These are phyloP conservation scores for Nasonia giraulti DNA, from an alignment of 1,140 invertebrate species.

Conservation along the genomic window DNA sequence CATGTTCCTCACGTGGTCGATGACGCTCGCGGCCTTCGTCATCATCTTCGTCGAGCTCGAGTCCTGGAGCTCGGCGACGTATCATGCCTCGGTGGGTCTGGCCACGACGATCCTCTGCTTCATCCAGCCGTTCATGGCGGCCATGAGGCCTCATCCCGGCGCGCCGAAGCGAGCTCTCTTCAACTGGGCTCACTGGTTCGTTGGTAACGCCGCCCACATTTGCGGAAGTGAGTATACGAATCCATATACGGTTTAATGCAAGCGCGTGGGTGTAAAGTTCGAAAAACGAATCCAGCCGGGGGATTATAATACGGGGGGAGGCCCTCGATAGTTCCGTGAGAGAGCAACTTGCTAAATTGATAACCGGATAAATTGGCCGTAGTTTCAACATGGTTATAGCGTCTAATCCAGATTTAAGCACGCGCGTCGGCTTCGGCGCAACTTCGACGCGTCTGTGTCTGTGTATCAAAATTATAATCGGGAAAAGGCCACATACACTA, in stretches of 20 bases:
- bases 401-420: slow-evolving; percentile 44
- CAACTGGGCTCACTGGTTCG: slow-evolving; percentile 96
- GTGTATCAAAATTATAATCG: slow-evolving; percentile 17
- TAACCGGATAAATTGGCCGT: slow-evolving; percentile 48
- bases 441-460: background rate
- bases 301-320: background rate
- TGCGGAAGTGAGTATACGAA: slow-evolving; percentile 84
- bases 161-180: slow-evolving; percentile 88
- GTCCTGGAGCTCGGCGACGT: slow-evolving; percentile 83
- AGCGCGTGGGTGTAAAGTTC: background rate
- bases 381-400: slow-evolving; percentile 46
- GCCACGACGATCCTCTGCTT: slow-evolving; percentile 87
- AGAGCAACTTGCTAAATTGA: slow-evolving; percentile 30
- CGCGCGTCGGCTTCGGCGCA: slow-evolving; percentile 14
- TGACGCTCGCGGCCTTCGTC: slow-evolving; percentile 86
- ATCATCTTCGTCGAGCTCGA: slow-evolving; percentile 89
- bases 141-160: slow-evolving; percentile 89
- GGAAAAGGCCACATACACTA: background rate
- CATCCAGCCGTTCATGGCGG: slow-evolving; percentile 89
- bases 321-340: too few species aligned
- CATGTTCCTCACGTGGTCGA: slow-evolving; percentile 87
- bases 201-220: slow-evolving; percentile 94
- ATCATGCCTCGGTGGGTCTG: slow-evolving; percentile 88
- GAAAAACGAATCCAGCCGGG: background rate
- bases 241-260: background rate